Base-by-base conservation (phyloP, 2,113 vertebrate genomes). In the Equus przewalskii region DNA sequence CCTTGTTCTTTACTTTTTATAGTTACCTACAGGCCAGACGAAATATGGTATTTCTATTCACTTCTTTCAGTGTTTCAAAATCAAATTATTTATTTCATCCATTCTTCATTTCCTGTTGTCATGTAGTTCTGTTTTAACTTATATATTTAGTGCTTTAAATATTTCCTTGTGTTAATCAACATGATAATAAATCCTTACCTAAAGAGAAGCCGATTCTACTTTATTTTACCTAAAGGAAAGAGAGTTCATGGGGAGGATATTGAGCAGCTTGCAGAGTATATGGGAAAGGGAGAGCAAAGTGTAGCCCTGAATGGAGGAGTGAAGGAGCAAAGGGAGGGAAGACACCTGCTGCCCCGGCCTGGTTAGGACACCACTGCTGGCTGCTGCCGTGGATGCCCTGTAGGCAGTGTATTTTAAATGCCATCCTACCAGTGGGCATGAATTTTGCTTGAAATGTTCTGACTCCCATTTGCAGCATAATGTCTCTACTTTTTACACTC, bases 101-200 rank as follows among this genome's bases (percentile, higher is more conserved):
- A n/a, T 91, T 80, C 56, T 80, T 87, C 16, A 76, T 89, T 82
- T 96, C 62, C 46, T 72, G 0, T 62, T 76, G 51, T 79, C 13
- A 62, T 44, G 11, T 76, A 67, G 69, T 82, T 96, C 78, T 94
- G 1, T 67, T 94, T 93, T 94, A 91, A 88, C 51, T 91, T 62
- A 81, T 24, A 36, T 83, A 21, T 70, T 78, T 79, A 86, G 28
- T 80, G 21, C 8, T 96, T 93, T 82, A 91, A 89, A 33, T 80
- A 95, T 79, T 89, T 95, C 22, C 78, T 95, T 82, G 16, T 80
- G 85, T 81, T 85, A 64, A 54, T 91, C 49, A 73, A 33, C 83
- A 73, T 88, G 54, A 76, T 83, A 76, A 89, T 96, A 85, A 78
- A 65, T 82, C 65, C 36, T 81, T 84, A 84, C 33, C 41, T 84